phyloP scores from a whole-genome alignment of 2,797 vertebrate genomes.

The Petrocephalus sullivani region DNA sequence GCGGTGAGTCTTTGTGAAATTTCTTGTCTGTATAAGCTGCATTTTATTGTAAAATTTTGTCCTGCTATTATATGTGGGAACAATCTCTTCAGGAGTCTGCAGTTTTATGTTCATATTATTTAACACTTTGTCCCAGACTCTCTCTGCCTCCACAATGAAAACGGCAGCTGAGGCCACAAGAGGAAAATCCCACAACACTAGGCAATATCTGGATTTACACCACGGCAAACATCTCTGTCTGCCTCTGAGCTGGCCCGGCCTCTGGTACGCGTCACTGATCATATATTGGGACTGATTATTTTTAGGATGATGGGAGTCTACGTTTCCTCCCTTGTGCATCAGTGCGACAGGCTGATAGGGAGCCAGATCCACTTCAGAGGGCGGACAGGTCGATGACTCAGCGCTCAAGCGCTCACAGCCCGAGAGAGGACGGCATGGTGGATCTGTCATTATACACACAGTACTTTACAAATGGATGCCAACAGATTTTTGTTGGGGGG shows the following conservation, averaged over 20 bases:
- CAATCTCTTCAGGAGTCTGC: neutral
- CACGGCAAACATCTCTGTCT: neutral
- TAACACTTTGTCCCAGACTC: neutral
- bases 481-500: neutral
- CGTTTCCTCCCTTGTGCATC: neutral
- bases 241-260: neutral
- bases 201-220: neutral
- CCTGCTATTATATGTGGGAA: neutral
- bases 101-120: neutral
- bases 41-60: neutral
- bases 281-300: neutral
- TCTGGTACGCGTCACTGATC: neutral
- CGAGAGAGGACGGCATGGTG: neutral
- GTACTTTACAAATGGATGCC: neutral
- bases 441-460: neutral
- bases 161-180: neutral
- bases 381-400: slow-evolving; percentile 2
- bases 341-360: neutral
- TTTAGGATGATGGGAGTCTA: neutral
- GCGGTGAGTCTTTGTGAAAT: neutral
- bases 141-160: neutral
- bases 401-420: neutral
- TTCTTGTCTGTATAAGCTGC: neutral
- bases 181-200: neutral
- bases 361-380: neutral